Evolutionary conservation across 1,140 invertebrate species (phyloP).

Genomic region (Homalodisca vitripennis): DNA sequence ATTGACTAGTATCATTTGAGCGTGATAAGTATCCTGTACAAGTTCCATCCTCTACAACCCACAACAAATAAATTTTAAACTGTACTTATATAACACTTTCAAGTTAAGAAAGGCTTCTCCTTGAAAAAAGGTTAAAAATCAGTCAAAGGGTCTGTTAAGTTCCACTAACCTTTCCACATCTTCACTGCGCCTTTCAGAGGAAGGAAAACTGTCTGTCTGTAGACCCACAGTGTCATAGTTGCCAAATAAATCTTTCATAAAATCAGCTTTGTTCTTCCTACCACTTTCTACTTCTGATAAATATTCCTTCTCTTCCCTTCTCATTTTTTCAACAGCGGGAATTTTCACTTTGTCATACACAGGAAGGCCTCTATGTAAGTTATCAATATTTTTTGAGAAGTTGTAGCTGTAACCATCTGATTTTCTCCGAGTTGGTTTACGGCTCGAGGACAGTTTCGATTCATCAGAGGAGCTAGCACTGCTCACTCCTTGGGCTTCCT

Average conservation of each 20-base stretch:
- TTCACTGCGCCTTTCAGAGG: background rate
- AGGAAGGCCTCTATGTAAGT: constrained; percentile 13
- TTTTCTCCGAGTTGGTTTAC: background rate
- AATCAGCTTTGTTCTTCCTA: constrained; percentile 11
- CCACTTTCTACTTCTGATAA: background rate
- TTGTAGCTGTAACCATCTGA: constrained; percentile 14
- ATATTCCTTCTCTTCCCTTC: constrained; percentile 22
- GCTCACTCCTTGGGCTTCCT: constrained; percentile 17
- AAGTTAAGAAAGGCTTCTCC: too few relatives aligned
- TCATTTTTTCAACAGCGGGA: constrained; percentile 20
- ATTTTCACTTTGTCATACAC: constrained; percentile 20
- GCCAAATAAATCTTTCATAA: constrained; percentile 20
- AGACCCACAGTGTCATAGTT: background rate
- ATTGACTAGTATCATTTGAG: too few relatives aligned
- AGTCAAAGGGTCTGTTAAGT: background rate
- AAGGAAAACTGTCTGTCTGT: background rate
- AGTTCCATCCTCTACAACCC: too few relatives aligned
- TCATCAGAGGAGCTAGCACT: background rate
- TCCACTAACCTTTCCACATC: background rate
- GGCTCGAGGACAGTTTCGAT: background rate
- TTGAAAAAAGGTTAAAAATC: too few relatives aligned
- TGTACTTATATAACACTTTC: too few relatives aligned
- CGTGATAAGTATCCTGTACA: too few relatives aligned
- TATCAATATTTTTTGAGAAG: constrained; percentile 7
- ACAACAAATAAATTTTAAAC: too few relatives aligned